Conservation (phyloP, 2,797 vertebrate genomes). For the Intellagama lesueurii region DNA sequence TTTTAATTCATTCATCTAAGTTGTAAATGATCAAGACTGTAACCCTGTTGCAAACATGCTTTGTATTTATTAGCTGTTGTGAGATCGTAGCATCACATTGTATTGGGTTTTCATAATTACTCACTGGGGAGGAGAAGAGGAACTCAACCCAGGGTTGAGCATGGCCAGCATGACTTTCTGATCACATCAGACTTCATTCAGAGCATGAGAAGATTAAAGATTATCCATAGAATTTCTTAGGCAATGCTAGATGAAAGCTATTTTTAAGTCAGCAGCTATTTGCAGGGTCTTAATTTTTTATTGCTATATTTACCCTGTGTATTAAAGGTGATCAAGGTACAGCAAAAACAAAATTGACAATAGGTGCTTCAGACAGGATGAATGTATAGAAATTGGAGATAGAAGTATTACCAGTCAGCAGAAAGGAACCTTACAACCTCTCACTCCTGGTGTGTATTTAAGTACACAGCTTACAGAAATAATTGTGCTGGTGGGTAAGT, state of each 20-base stretch:
- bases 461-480: background rate
- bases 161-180: background rate
- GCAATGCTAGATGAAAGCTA: background rate
- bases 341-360: no score
- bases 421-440: background rate
- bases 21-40: background rate
- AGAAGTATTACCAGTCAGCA: background rate
- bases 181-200: background rate
- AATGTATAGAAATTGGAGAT: background rate
- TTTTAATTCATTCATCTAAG: background rate
- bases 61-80: background rate
- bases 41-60: background rate
- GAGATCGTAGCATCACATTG: background rate
- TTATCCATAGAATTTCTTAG: background rate
- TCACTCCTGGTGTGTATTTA: background rate
- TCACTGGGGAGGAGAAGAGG: background rate
- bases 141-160: background rate
- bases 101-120: background rate
- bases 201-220: background rate
- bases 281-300: conserved; percentile 13
- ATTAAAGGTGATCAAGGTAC: background rate
- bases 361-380: background rate
- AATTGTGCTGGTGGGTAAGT: background rate
- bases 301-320: background rate
- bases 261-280: conserved; percentile 24